phyloP scores from a whole-genome alignment of 2,888 invertebrate genomes.

The Sepiola atlantica region DNA sequence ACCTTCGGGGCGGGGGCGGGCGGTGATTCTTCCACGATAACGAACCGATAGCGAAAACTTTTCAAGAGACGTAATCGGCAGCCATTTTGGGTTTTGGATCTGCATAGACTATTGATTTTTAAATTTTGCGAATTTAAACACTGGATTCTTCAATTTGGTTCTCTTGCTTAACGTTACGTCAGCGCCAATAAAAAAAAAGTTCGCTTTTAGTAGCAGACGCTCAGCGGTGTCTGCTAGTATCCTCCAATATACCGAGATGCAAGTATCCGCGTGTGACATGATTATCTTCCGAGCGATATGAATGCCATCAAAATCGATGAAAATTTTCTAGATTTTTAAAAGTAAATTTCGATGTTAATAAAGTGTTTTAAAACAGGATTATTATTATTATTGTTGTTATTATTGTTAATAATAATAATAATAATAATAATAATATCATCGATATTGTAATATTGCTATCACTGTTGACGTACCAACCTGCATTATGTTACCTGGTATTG shows the following conservation, averaged over 20 bases:
- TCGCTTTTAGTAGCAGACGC: slow-evolving; percentile 8
- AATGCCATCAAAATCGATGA: neutral
- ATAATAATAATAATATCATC: no score
- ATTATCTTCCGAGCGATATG: neutral
- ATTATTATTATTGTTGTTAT: neutral
- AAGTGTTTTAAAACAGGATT: neutral
- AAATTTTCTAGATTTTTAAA: neutral
- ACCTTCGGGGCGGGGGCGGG: neutral
- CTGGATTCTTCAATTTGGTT: neutral
- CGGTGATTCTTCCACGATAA: neutral
- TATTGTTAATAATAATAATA: neutral
- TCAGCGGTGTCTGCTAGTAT: neutral
- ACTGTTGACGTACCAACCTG: no score
- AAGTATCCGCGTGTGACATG: neutral
- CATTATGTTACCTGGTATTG: no score
- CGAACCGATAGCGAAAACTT: slow-evolving; percentile 19
- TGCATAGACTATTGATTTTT: slow-evolving; percentile 32
- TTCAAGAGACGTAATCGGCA: slow-evolving; percentile 32
- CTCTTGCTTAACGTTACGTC: neutral
- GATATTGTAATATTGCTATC: no score
- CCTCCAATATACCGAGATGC: neutral
- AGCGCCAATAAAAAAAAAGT: neutral
- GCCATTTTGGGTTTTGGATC: neutral
- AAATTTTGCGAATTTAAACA: slow-evolving; percentile 4
- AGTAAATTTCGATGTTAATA: neutral